A percentile compares a stretch with the other conserved stretches of the same genome.
phyloP scores from a whole-genome alignment of 2,113 vertebrate species.

The Nothobranchius furzeri region DNA sequence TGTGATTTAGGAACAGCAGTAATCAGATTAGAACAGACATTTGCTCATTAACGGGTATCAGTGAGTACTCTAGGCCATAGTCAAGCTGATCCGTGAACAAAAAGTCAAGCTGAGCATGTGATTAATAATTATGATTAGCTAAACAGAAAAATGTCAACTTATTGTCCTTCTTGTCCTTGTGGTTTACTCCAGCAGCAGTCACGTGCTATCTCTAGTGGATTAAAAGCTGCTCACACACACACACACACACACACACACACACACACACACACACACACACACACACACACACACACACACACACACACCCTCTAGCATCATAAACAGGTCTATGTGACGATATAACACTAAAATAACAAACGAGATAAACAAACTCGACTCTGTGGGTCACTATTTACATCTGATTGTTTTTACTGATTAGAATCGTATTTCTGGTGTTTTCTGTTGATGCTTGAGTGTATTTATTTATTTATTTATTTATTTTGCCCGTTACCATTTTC shows the following conservation, averaged over 20 bases:
- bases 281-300: background rate
- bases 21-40: too few species aligned
- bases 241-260: background rate
- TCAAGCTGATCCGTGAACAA: background rate
- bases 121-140: background rate
- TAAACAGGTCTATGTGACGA: background rate
- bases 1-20: too few species aligned
- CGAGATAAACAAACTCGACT: background rate
- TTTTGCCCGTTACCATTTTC: background rate
- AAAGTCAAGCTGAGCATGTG: background rate
- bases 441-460: background rate
- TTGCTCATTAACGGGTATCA: too few species aligned
- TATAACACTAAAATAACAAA: background rate
- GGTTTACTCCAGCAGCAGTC: background rate
- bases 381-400: background rate
- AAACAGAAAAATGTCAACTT: background rate
- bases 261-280: background rate
- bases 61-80: too few species aligned
- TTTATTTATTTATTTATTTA: background rate
- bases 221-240: constrained; percentile 5
- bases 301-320: background rate
- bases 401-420: background rate
- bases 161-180: background rate
- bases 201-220: background rate
- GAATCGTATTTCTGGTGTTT: background rate